Percentiles rank a stretch among this genome's conserved stretches.
phyloP scores from a whole-genome alignment of 2,797 vertebrate species.

The Oreochromis mossambicus region DNA sequence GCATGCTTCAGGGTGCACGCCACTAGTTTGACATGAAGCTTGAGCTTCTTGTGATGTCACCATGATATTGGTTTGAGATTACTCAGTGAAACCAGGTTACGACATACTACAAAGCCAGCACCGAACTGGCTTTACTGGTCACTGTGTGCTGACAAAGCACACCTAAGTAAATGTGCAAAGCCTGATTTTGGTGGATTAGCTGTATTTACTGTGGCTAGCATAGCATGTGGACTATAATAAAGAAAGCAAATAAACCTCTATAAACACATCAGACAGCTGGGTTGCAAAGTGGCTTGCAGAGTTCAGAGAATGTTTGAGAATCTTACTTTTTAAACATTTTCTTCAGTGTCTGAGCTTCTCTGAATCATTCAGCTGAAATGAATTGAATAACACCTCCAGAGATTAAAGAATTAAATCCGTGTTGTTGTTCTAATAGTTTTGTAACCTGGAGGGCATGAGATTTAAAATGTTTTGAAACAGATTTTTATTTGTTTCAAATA shows the following conservation, averaged over 20 bases:
- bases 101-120: background rate
- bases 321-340: background rate
- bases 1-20: background rate
- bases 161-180: background rate
- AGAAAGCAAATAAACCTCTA: background rate
- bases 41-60: background rate
- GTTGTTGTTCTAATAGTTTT: background rate
- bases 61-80: background rate
- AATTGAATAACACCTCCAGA: background rate
- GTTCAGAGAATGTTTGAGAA: background rate
- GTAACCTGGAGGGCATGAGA: background rate
- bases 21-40: background rate
- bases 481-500: background rate
- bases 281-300: background rate
- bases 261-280: background rate
- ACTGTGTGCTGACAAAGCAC: background rate
- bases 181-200: background rate
- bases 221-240: background rate
- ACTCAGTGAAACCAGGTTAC: background rate
- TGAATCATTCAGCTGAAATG: background rate
- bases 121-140: background rate
- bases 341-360: background rate
- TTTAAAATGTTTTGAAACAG: background rate
- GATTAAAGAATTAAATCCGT: background rate
- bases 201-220: background rate